Evolutionary conservation across 2,113 vertebrate genomes (phyloP), one percentile per base, ranked within the genome.

Genomic region (Cavia porcellus): DNA sequence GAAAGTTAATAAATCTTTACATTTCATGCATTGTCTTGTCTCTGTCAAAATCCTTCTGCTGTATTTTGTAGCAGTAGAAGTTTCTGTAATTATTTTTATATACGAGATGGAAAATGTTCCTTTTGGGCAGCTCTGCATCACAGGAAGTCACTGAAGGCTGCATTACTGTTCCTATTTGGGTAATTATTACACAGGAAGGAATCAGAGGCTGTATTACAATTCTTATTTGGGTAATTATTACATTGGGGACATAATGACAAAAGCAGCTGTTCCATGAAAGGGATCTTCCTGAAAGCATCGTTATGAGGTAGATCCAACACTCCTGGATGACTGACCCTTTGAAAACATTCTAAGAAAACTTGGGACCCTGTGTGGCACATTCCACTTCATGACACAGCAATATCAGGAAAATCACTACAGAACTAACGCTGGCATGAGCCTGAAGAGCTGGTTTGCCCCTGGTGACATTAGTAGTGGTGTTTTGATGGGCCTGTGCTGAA

Each of bases 11-110:
- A 94, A 77, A 80, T 77, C 87, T 42, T 96, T 93, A 86, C 24
- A 90, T 79, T 30, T 84, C 91, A 91, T 12, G 42, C 35, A n/a
- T 30, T 79, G 52, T 66, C 89, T 96, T 79, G 17, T 84, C 30
- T 42, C 55, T 92, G 61, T 90, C 47, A 90, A 95, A 96, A 96
- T 57, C 19, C 2, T 79, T 94, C 70, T 52, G 28, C 77, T 84
- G 84, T 77, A 30, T 77, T 64, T 74, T 62, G 62, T 93, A 59
- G 62, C 15, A 57, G 66, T 89, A 59, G 55, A 64, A 85, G 52
- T 84, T 84, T 81, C 45, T 62, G 4, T 45, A 81, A 52, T 70
- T 94, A 85, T 92, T 96, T 95, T 94, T 79, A 74, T 20, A 25
- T 59, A 74, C 3, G 45, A 20, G 64, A 61, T 17, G 55, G 86